phyloP scores from a whole-genome alignment of 2,113 vertebrate species.

The Notarius lentiginosus region DNA sequence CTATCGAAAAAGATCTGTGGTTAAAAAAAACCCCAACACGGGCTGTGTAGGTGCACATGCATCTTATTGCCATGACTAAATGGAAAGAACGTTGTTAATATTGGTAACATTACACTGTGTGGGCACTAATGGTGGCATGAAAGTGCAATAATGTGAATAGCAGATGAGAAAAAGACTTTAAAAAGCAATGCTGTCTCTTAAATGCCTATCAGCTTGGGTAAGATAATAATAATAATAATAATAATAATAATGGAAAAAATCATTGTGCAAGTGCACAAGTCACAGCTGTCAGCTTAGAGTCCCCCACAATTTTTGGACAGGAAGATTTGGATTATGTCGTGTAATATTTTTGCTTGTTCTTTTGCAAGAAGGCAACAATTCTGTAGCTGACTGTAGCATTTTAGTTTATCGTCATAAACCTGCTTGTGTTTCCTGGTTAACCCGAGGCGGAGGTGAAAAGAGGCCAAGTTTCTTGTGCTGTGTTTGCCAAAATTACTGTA shows the following conservation, averaged over 20 bases:
- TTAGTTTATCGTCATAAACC: background rate
- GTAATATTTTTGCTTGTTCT: background rate
- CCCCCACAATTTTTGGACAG: too few relatives aligned
- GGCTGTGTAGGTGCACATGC: background rate
- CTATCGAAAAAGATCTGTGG: too few relatives aligned
- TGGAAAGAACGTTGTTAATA: background rate
- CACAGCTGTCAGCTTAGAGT: background rate
- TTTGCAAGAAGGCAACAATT: too few relatives aligned
- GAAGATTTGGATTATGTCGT: background rate
- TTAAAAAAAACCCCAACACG: background rate
- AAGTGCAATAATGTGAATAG: background rate
- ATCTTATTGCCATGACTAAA: background rate
- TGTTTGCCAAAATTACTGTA: too few relatives aligned
- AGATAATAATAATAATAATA: background rate
- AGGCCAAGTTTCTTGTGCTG: background rate
- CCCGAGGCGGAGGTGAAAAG: too few relatives aligned
- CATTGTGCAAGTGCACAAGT: background rate
- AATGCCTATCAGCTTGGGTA: background rate
- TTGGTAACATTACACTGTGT: background rate
- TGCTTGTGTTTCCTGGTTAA: background rate
- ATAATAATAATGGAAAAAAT: background rate
- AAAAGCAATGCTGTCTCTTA: background rate
- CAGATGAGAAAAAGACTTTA: background rate
- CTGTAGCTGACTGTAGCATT: background rate
- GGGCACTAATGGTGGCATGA: background rate